Conservation (phyloP, 2,113 vertebrate genomes). For the Atrichornis clamosus region DNA sequence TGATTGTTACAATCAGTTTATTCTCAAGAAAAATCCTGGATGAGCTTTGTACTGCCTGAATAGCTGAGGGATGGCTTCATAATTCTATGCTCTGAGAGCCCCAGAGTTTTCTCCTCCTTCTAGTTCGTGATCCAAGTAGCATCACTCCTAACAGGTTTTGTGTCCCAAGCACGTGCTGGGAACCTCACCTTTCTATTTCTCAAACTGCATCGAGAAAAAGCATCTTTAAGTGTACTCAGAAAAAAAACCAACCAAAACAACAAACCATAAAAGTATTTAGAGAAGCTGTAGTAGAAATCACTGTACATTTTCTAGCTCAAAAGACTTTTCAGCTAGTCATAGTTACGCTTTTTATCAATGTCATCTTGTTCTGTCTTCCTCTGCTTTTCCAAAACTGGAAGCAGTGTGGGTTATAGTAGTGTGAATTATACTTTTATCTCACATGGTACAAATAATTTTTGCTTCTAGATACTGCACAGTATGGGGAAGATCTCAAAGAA, state of each 20-base stretch:
- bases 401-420: background rate
- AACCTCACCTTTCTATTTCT: background rate
- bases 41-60: background rate
- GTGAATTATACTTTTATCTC: background rate
- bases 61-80: background rate
- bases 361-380: background rate
- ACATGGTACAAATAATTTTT: background rate
- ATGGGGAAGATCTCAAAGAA: conserved; percentile 81
- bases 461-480: conserved; percentile 79
- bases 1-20: background rate
- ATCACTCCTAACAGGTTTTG: background rate
- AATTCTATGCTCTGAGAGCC: background rate
- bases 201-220: background rate
- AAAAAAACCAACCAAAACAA: background rate
- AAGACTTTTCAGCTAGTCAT: background rate
- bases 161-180: accelerated
- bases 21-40: background rate
- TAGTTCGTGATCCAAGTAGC: background rate
- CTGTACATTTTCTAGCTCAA: background rate
- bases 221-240: background rate
- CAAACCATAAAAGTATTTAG: background rate
- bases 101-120: background rate
- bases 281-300: background rate
- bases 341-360: background rate
- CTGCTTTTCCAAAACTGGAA: background rate